Evolutionary conservation across 2,888 invertebrate genomes (phyloP).

Genomic region (Allolobophora icterica): DNA sequence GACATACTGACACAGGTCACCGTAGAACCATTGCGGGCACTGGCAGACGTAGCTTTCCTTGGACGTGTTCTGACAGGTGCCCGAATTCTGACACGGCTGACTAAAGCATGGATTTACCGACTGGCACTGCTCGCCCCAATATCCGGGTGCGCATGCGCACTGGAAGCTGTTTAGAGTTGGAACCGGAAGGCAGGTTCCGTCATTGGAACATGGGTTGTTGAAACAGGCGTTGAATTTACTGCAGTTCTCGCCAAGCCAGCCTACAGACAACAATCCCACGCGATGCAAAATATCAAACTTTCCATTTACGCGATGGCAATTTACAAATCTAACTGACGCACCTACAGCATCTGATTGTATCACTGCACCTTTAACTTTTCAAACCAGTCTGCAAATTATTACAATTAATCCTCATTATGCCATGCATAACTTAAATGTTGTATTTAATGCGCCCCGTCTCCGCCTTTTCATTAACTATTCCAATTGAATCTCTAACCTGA

Average conservation of each 20-base stretch:
- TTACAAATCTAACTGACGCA: too few relatives aligned
- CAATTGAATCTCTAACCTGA: too few relatives aligned
- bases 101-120: slow-evolving; percentile 45
- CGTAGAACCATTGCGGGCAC: slow-evolving; percentile 55
- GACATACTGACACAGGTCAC: slow-evolving; percentile 53
- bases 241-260: slow-evolving; percentile 46
- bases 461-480: too few relatives aligned
- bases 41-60: slow-evolving; percentile 47
- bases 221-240: slow-evolving; percentile 46
- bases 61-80: slow-evolving; percentile 25
- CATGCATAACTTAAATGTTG: too few relatives aligned
- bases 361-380: too few relatives aligned
- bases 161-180: slow-evolving; percentile 39
- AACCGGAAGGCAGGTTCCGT: slow-evolving; percentile 45
- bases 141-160: slow-evolving; percentile 47
- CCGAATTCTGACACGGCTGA: slow-evolving; percentile 43
- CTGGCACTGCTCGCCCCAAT: slow-evolving; percentile 46
- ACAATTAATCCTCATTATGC: too few relatives aligned
- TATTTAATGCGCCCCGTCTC: too few relatives aligned
- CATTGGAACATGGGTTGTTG: slow-evolving; percentile 47
- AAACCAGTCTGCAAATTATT: too few relatives aligned
- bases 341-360: too few relatives aligned
- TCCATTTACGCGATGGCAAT: too few relatives aligned
- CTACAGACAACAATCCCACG: slow-evolving; percentile 28
- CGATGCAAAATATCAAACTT: too few relatives aligned